phyloP scores from a whole-genome alignment of 1,140 invertebrate species.

The Drosophila mayri region DNA sequence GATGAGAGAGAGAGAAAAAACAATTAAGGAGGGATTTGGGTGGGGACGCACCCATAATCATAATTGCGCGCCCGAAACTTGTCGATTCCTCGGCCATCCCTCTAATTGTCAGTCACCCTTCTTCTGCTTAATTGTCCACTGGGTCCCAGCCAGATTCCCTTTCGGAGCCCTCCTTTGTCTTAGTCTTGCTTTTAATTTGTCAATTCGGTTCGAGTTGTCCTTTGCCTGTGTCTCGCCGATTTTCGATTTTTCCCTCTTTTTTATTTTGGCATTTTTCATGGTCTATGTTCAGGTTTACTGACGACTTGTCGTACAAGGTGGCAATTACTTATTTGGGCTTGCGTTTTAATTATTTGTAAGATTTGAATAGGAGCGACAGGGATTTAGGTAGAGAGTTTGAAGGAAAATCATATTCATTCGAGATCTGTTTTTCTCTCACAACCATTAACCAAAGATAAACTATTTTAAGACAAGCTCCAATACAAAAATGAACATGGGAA shows the following conservation, averaged over 20 bases:
- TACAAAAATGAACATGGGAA: too few species aligned
- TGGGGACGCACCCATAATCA: constrained; percentile 74
- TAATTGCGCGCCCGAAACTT: constrained; percentile 71
- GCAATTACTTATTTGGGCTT: constrained; percentile 76
- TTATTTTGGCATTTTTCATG: constrained; percentile 1
- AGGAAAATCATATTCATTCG: neutral
- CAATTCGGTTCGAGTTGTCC: constrained; percentile 56
- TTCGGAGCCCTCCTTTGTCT: constrained; percentile 43
- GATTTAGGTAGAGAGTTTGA: constrained; percentile 8
- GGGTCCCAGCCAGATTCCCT: constrained; percentile 52
- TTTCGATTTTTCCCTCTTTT: constrained; percentile 11
- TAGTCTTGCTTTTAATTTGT: constrained; percentile 72
- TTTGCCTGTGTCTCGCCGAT: constrained; percentile 3
- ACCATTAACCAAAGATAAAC: neutral
- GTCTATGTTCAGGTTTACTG: constrained; percentile 52
- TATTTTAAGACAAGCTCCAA: neutral
- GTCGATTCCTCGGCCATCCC: constrained; percentile 56
- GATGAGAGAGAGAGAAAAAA: constrained; percentile 55
- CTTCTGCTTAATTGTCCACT: constrained; percentile 68
- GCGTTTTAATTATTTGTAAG: constrained; percentile 62
- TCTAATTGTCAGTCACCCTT: constrained; percentile 69
- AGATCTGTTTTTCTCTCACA: neutral
- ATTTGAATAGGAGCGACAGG: constrained; percentile 14
- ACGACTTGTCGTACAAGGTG: constrained; percentile 75
- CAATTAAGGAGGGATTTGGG: constrained; percentile 68